These are phyloP conservation scores for Calypte anna DNA, from an alignment of 2,113 vertebrate species.

Conservation along the genomic window DNA sequence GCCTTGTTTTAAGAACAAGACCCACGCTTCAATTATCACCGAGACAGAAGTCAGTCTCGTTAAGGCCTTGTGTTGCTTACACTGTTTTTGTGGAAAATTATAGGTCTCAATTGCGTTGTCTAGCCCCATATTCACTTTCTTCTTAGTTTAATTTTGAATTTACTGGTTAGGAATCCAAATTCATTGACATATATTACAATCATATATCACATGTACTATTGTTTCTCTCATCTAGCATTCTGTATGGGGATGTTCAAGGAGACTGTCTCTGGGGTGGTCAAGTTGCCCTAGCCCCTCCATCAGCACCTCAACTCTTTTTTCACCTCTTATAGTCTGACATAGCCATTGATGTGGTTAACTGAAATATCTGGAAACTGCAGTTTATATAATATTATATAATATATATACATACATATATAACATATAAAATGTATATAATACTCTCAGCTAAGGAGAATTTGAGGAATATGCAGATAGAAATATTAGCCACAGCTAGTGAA, in stretches of 20 bases:
- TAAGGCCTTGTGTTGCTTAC: too few relatives aligned
- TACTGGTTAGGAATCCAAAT: too few relatives aligned
- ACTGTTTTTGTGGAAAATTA: too few relatives aligned
- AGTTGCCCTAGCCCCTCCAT: not conserved
- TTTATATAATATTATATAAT: too few relatives aligned
- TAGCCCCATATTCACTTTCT: too few relatives aligned
- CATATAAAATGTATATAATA: not conserved
- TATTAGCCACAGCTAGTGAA: not conserved
- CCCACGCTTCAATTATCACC: too few relatives aligned
- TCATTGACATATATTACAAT: too few relatives aligned
- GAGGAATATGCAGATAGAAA: not conserved
- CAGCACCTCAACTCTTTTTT: not conserved
- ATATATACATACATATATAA: too few relatives aligned
- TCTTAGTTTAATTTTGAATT: too few relatives aligned
- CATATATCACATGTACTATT: rapidly evolving
- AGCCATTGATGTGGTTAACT: not conserved
- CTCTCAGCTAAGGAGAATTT: not conserved
- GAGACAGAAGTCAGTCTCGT: too few relatives aligned
- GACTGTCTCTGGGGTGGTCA: not conserved
- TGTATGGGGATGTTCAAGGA: not conserved
- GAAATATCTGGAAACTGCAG: not conserved
- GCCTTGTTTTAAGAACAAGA: too few relatives aligned
- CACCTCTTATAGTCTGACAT: not conserved
- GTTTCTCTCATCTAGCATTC: not conserved
- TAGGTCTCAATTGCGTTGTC: too few relatives aligned